These are phyloP conservation scores for Acridotheres tristis DNA, from an alignment of 2,797 vertebrate species.

Conservation along the genomic window DNA sequence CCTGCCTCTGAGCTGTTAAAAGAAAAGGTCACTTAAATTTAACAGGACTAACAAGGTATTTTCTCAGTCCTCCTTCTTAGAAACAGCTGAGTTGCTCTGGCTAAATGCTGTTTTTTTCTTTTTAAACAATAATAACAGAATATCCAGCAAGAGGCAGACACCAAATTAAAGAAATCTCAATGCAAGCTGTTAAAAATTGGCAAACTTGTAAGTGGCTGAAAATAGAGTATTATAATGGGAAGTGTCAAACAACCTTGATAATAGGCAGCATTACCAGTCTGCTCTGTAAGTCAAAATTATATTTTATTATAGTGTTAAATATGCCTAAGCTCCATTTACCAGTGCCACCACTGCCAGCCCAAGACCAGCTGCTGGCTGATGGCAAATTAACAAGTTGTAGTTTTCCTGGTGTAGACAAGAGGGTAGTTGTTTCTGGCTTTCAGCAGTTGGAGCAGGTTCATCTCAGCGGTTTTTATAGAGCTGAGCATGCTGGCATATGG, in stretches of 20 bases:
- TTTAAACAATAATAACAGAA: slow-evolving; percentile 33
- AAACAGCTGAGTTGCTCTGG: slow-evolving; percentile 41
- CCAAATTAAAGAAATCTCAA: slow-evolving; percentile 25
- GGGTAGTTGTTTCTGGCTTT: slow-evolving; percentile 50
- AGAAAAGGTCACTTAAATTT: slow-evolving; percentile 52
- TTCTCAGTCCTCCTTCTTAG: slow-evolving; percentile 1
- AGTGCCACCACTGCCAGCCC: slow-evolving; percentile 37
- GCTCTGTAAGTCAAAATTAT: slow-evolving; percentile 58
- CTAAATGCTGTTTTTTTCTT: not conserved
- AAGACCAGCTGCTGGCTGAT: slow-evolving; percentile 52
- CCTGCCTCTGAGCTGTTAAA: slow-evolving; percentile 36
- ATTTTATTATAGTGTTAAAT: slow-evolving; percentile 64
- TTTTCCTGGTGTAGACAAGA: slow-evolving; percentile 45
- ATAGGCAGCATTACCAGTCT: slow-evolving; percentile 62
- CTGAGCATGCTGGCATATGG: slow-evolving; percentile 3
- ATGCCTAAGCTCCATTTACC: slow-evolving; percentile 43
- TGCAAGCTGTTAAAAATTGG: slow-evolving; percentile 58
- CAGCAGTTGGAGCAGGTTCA: slow-evolving; percentile 53
- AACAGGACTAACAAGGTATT: slow-evolving; percentile 51
- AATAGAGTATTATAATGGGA: slow-evolving; percentile 59
- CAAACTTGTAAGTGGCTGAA: slow-evolving; percentile 45
- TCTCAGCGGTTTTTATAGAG: slow-evolving; percentile 3
- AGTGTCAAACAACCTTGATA: slow-evolving; percentile 64
- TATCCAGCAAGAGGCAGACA: slow-evolving; percentile 45
- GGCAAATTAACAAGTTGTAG: slow-evolving; percentile 61